Evolutionary conservation across 2,888 invertebrate species (phyloP).

Genomic region (Gnatocerus cornutus): DNA sequence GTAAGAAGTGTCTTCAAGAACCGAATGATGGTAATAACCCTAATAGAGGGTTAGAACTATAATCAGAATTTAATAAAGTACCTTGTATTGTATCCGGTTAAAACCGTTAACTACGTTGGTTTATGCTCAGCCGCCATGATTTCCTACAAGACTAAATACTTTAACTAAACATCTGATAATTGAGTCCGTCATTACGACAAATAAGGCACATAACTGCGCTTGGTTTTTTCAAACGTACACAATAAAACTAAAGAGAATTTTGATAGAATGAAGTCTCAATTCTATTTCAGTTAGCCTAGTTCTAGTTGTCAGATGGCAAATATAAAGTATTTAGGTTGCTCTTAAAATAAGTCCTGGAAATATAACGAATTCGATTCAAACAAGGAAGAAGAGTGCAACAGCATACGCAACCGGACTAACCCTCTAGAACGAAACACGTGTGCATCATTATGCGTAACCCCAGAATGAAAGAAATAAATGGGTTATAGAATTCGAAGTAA

Average conservation of each 20-base stretch:
- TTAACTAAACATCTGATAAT: constrained; percentile 50
- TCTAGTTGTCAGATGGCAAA: constrained; percentile 34
- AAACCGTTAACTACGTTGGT: constrained; percentile 35
- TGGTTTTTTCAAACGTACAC: background rate
- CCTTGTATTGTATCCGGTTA: constrained; percentile 37
- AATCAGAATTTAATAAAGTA: constrained; percentile 45
- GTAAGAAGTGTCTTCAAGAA: constrained; percentile 1
- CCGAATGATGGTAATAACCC: constrained; percentile 32
- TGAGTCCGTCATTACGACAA: constrained; percentile 49
- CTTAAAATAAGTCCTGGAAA: constrained; percentile 41
- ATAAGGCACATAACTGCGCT: constrained; percentile 39
- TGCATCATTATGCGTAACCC: constrained; percentile 45
- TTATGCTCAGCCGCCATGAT: constrained; percentile 32
- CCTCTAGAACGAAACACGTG: constrained; percentile 40
- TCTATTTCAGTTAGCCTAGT: constrained; percentile 52
- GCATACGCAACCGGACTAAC: constrained; percentile 1
- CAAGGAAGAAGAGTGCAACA: background rate
- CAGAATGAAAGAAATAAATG: constrained; percentile 16
- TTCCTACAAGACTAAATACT: constrained; percentile 49
- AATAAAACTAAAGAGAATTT: background rate
- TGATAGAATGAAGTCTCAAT: constrained; percentile 30
- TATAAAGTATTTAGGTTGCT: constrained; percentile 48
- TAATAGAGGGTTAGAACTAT: constrained; percentile 41
- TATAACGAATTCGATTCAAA: constrained; percentile 12
- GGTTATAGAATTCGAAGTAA: constrained; percentile 34